Base-by-base conservation (phyloP, 2,113 vertebrate species). In the Periophthalmodon schlosseri region DNA sequence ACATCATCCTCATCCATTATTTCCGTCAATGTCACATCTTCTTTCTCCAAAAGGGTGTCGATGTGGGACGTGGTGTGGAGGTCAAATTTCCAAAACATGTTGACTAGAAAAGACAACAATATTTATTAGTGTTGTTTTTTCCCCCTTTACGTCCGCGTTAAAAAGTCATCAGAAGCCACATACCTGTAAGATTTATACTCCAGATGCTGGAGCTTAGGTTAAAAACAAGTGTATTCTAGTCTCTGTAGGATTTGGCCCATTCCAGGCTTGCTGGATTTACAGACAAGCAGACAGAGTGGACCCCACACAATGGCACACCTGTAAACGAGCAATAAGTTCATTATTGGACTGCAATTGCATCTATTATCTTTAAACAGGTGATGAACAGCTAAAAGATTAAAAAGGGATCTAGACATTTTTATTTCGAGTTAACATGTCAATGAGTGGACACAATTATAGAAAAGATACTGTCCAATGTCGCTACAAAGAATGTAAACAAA, bases 51-150 rank as follows among this genome's bases (percentile, higher is more conserved):
- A 84, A 99, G 96, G 0, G 97, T 98, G 94, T 99, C 98, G 88
- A 99, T 97, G 92, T 99, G 98, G 68, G 98, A 99, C 89, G 98
- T 98, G 57, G 98, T 98, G 91, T 99, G 98, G 77, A 99, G 97
- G 92, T 99, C 98, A 92, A 99, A 99, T 93, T 99, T 99, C 98
- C 98, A 99, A 96, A 99, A 99, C 98, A 99, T 99, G 92, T 92
- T 96, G 95, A 89, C 88, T 94, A 95, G 98, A 66, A 70, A 46
- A 67, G 16, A 36, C 44, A 67, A 28, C 24, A 10, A 65, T 28
- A 23, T 21, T 11, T 9, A 5, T 39, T 10, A 34, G 34, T 60
- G 57, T 60, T 3, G 10, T 24, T 60, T 60, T 24, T 20, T 15
- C 8, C n/a, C 7, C n/a, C 5, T 28, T 28, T 33, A 34, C 7